phyloP scores from a whole-genome alignment of 2,888 invertebrate species.

The Leistus spinibarbis region DNA sequence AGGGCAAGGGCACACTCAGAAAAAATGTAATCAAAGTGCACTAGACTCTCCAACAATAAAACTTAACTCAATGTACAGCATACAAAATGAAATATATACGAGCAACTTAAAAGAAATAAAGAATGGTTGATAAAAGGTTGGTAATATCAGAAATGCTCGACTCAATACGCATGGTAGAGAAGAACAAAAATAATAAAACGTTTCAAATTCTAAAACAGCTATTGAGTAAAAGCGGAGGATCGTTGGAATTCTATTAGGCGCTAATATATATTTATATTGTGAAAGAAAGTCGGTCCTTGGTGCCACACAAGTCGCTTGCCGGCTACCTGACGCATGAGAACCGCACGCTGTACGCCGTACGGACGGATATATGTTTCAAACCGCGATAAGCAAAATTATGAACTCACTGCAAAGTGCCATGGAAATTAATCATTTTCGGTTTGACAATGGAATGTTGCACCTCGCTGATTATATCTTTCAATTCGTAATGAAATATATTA shows the following conservation, averaged over 20 bases:
- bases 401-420: neutral
- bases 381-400: slow-evolving; percentile 3
- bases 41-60: neutral
- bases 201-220: slow-evolving; percentile 40
- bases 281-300: slow-evolving; percentile 38
- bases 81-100: neutral
- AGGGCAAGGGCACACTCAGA: neutral
- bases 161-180: neutral
- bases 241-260: slow-evolving; percentile 43
- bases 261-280: slow-evolving; percentile 41
- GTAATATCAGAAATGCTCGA: slow-evolving; percentile 25
- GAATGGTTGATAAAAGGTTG: slow-evolving; percentile 20
- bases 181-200: slow-evolving; percentile 24
- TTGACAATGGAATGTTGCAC: neutral
- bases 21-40: neutral
- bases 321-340: slow-evolving; percentile 2
- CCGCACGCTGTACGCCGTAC: neutral
- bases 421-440: neutral
- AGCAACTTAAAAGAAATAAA: neutral
- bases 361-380: neutral
- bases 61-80: neutral
- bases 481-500: neutral
- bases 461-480: neutral
- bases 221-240: slow-evolving; percentile 43
- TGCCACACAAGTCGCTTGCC: slow-evolving; percentile 44